These are phyloP conservation scores for Polypedilum pembai DNA, from an alignment of 1,140 invertebrate species.

Conservation along the genomic window DNA sequence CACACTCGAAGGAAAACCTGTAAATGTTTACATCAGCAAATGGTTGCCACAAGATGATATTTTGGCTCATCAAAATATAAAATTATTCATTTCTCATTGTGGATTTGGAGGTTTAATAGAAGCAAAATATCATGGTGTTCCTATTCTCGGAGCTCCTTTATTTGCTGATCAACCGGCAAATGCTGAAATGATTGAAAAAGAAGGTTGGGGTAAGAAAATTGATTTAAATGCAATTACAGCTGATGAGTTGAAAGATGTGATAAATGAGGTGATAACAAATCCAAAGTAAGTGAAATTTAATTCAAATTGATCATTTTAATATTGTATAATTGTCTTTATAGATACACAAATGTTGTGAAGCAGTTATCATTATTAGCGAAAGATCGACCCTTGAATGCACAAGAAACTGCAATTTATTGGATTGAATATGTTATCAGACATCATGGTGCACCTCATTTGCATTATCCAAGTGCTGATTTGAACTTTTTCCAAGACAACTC, in stretches of 20 bases:
- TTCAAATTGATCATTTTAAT: neutral
- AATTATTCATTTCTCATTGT: conserved; percentile 50
- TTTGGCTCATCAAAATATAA: conserved; percentile 41
- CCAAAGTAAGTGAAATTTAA: conserved; percentile 35
- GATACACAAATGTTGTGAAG: conserved; percentile 29
- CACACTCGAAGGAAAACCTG: conserved; percentile 39
- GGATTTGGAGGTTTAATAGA: conserved; percentile 48
- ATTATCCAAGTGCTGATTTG: conserved; percentile 41
- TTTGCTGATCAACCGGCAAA: conserved; percentile 47
- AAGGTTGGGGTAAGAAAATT: conserved; percentile 37
- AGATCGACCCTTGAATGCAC: conserved; percentile 42
- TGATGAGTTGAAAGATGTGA: conserved; percentile 35
- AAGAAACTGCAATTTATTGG: conserved; percentile 45
- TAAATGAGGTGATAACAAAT: conserved; percentile 40
- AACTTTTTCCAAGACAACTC: conserved; percentile 47
- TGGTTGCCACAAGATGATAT: conserved; percentile 49
- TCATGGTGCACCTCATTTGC: conserved; percentile 39
- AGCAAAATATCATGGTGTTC: conserved; percentile 38
- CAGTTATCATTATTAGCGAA: conserved; percentile 36
- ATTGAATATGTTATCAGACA: conserved; percentile 46
- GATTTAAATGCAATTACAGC: conserved; percentile 40
- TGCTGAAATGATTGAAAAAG: conserved; percentile 38
- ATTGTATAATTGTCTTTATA: neutral
- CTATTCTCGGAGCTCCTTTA: conserved; percentile 39
- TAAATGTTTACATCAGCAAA: conserved; percentile 46